Conservation (phyloP, 1,140 invertebrate genomes). For the Tribolium madens region DNA sequence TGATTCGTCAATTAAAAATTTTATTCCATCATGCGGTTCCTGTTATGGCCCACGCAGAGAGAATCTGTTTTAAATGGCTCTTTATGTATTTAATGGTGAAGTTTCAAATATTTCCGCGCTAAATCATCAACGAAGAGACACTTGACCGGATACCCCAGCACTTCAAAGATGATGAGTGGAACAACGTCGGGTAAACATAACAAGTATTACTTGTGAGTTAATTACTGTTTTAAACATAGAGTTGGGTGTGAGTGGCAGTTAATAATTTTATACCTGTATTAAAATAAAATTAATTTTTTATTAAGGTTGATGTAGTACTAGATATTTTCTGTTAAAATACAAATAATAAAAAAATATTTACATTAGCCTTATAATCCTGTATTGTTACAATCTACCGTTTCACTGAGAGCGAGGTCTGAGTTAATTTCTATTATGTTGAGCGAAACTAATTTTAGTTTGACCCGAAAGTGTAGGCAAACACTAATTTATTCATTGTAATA, state of each 20-base stretch:
- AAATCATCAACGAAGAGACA: constrained; percentile 46
- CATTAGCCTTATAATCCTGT: neutral
- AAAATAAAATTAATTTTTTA: constrained; percentile 12
- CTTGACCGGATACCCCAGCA: constrained; percentile 44
- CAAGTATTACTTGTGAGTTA: constrained; percentile 50
- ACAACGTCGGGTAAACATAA: constrained; percentile 48
- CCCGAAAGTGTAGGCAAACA: neutral
- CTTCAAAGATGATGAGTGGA: constrained; percentile 42
- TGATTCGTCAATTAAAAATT: constrained; percentile 32
- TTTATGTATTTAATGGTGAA: constrained; percentile 32
- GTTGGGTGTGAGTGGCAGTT: constrained; percentile 50
- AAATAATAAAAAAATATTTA: constrained; percentile 26
- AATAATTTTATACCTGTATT: constrained; percentile 47
- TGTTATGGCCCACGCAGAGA: neutral
- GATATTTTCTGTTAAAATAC: neutral
- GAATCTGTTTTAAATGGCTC: constrained; percentile 24
- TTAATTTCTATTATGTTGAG: neutral
- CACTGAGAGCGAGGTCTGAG: neutral
- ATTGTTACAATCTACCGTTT: neutral
- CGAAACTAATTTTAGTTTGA: neutral
- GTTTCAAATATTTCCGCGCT: constrained; percentile 44
- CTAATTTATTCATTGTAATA: neutral
- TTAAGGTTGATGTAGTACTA: neutral
- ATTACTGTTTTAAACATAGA: constrained; percentile 56
- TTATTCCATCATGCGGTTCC: neutral